Base-by-base conservation (phyloP, 2,888 invertebrate species). In the Cerastis leucographa region DNA sequence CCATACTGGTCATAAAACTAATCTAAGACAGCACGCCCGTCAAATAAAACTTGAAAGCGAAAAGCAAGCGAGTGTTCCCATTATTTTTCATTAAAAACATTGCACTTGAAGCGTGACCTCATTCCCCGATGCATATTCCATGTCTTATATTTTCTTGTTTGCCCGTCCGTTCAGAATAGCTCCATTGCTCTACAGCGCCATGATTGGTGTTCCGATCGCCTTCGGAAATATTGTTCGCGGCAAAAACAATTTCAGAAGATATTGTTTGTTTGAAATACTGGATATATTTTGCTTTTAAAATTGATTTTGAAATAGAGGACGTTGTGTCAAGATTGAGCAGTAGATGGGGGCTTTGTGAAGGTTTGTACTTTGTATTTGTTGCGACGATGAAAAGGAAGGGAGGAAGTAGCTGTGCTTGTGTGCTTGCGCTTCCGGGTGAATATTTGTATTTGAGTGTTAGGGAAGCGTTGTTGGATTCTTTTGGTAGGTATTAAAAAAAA, bases 91-190 rank as follows among this genome's bases (percentile, higher is more conserved):
- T 88, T 89, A 85, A 84, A 87, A 84, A 80, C 80, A 76, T 78
- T 82, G 86, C 86, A 79, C 74, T 88, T 73, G 83, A 87, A 73
- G 75, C 87, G 87, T 87, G 87, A 87, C 88, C 87, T 76, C 88
- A 79, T 89, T 89, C 76, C 61, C 46, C 71, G 59, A 85, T 87
- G 87, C 89, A 87, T 87, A 87, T 87, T 88, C 85, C 80, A 80
- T 85, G 83, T 88, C 88, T 84, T 88, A 87, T 85, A 89, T 80
- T 82, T 87, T 89, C 87, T 85, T 87, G 89, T 87, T 87, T 80
- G 87, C 76, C 79, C 87, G 77, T 76, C 76, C 85, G 77, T 79
- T 79, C 80, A 75, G 80, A 78, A 80, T 78, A 82, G 80, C 76
- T 75, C 87, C 74, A 88, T 80, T 71, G 85, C 80, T 76, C 76